Evolutionary conservation across 2,888 invertebrate genomes (phyloP), one percentile per base, ranked within the genome.

Genomic region (Tolmerus cingulatus): DNA sequence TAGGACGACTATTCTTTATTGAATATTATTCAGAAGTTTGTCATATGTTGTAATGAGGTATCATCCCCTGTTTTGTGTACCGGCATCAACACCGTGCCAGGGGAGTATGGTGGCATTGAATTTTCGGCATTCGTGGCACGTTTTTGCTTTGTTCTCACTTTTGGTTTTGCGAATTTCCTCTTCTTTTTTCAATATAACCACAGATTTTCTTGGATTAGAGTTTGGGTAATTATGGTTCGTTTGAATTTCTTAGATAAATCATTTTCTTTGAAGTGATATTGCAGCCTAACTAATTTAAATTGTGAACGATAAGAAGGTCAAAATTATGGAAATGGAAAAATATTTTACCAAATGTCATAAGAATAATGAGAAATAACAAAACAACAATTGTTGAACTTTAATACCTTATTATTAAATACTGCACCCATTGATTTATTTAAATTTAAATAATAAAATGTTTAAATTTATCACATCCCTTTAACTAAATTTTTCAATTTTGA

Each of bases 11-110:
- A 76, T 76, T 76, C 76, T 37, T 76, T 76, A 76, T 76, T 76
- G 76, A 76, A 76, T 76, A 76, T 76, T 76, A 76, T 76, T 76
- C 76, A 76, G 76, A 76, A 76, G 34, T 76, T 76, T 76, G 76
- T 76, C 76, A 76, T 76, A 76, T 76, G 76, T 76, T 76, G 76
- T 76, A 76, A 76, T 76, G 76, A 76, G 76, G 76, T 66, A 55
- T 82, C 82, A 51, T 82, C 66, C 55, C 66, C 66, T 66, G 66
- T 2, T 23, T 27, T 27, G 66, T 51, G 66, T 27, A 12, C 27
- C 12, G 27, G 27, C 23, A 23, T 66, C 27, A 66, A 19, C 66
- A 27, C 19, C n/a, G 66, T 23, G n/a, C n/a, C 51, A 51, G 27
- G 66, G 66, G 12, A 14, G 12, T 27, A 27, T 4, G 66, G 23